phyloP scores from a whole-genome alignment of 2,797 vertebrate genomes.

The Spea hammondii region DNA sequence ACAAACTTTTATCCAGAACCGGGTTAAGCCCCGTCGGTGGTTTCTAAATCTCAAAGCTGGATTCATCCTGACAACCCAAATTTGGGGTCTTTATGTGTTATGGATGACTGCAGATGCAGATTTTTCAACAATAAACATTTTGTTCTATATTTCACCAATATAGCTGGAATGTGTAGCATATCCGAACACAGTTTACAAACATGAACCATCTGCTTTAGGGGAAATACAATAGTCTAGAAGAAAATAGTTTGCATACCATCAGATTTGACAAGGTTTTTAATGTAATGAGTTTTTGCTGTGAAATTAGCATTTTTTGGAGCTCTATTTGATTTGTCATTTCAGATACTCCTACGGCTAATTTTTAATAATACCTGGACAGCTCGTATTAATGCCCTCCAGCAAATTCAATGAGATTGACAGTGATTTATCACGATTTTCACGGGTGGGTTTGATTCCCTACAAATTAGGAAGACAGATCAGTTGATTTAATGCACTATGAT shows the following conservation, averaged over 20 bases:
- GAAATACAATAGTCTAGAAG: not conserved
- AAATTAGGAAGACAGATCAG: constrained; percentile 3
- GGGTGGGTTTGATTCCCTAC: not conserved
- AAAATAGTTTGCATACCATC: constrained; percentile 1
- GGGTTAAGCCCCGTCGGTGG: too few relatives aligned
- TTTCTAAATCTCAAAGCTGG: too few relatives aligned
- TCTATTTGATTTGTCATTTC: constrained; percentile 32
- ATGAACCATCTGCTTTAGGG: not conserved
- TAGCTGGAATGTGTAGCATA: not conserved
- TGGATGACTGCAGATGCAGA: too few relatives aligned
- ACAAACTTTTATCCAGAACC: too few relatives aligned
- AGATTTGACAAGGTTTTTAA: constrained; percentile 6
- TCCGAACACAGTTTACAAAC: constrained; percentile 6
- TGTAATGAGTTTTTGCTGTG: constrained; percentile 4
- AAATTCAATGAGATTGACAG: constrained; percentile 25
- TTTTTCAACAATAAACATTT: too few relatives aligned
- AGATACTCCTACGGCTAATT: constrained; percentile 26
- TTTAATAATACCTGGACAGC: constrained; percentile 23
- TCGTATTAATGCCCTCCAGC: constrained; percentile 30
- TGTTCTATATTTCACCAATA: too few relatives aligned
- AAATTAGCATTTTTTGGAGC: constrained; percentile 3
- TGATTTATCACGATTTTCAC: constrained; percentile 12
- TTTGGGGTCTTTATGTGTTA: too few relatives aligned
- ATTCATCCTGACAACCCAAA: too few relatives aligned
- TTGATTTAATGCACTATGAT: not conserved